phyloP scores from a whole-genome alignment of 1,140 invertebrate genomes.

The Chironomus tepperi region DNA sequence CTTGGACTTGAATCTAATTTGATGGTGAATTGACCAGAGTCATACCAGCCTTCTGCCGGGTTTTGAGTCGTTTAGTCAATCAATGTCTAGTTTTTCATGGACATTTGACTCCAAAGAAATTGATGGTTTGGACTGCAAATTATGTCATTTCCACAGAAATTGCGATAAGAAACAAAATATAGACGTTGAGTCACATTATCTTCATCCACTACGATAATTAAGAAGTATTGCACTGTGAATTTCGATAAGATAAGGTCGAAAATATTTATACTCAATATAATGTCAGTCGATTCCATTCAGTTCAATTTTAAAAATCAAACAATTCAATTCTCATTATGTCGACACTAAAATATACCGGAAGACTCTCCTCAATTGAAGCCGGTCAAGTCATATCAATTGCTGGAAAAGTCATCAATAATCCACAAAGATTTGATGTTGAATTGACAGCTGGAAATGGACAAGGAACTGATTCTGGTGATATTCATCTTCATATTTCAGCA shows the following conservation, averaged over 20 bases:
- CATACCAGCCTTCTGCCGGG: too few species aligned
- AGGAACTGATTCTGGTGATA: not conserved
- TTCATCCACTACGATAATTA: too few species aligned
- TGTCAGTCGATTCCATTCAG: not conserved
- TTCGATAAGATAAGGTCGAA: not conserved
- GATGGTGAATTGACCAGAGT: too few species aligned
- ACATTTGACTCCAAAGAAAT: too few species aligned
- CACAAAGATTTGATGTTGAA: not conserved
- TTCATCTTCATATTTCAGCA: not conserved
- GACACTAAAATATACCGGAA: not conserved
- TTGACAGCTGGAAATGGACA: not conserved
- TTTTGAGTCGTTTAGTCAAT: too few species aligned
- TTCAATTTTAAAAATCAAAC: not conserved
- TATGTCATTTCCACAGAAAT: too few species aligned
- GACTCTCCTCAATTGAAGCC: not conserved
- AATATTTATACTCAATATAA: not conserved
- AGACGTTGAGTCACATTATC: too few species aligned
- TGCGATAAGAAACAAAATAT: too few species aligned
- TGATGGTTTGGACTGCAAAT: too few species aligned
- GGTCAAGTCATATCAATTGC: not conserved
- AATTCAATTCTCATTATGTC: not conserved
- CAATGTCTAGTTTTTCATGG: too few species aligned
- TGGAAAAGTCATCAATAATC: not conserved
- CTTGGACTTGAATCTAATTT: too few species aligned
- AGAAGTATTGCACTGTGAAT: not conserved